Percentiles rank a stretch among this genome's conserved stretches.
phyloP scores from a whole-genome alignment of 1,140 invertebrate species.

The Heterodera carotae region DNA sequence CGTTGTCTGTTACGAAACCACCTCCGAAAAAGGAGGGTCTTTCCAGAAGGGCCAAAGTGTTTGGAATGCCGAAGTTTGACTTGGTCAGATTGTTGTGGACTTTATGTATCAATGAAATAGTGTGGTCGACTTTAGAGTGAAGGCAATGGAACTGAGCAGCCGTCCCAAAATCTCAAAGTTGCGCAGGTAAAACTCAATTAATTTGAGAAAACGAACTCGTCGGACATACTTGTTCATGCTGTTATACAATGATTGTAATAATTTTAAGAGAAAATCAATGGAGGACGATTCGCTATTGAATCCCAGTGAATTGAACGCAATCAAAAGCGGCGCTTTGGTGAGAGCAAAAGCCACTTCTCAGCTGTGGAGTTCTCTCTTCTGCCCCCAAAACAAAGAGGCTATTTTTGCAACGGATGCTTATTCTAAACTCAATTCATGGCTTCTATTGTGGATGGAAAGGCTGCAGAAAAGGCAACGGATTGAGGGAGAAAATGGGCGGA shows the following conservation, averaged over 20 bases:
- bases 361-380: constrained; percentile 17
- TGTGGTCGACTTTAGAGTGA: neutral
- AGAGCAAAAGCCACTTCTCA: neutral
- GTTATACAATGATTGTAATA: neutral
- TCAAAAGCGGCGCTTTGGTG: constrained; percentile 9
- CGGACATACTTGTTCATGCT: too few species aligned
- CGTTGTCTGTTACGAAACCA: neutral
- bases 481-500: constrained; percentile 8
- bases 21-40: neutral
- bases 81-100: neutral
- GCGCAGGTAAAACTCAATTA: too few species aligned
- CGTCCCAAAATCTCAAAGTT: neutral
- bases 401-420: constrained; percentile 14
- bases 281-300: neutral
- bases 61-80: neutral
- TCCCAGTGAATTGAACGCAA: neutral
- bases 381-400: neutral
- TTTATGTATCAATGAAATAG: neutral
- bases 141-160: neutral
- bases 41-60: neutral
- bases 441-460: constrained; percentile 2
- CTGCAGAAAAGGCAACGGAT: neutral
- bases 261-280: neutral
- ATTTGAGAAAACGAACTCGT: too few species aligned
- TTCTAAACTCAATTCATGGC: constrained; percentile 11